Base-by-base conservation (phyloP, 2,113 vertebrate species). In the Elanoides forficatus region DNA sequence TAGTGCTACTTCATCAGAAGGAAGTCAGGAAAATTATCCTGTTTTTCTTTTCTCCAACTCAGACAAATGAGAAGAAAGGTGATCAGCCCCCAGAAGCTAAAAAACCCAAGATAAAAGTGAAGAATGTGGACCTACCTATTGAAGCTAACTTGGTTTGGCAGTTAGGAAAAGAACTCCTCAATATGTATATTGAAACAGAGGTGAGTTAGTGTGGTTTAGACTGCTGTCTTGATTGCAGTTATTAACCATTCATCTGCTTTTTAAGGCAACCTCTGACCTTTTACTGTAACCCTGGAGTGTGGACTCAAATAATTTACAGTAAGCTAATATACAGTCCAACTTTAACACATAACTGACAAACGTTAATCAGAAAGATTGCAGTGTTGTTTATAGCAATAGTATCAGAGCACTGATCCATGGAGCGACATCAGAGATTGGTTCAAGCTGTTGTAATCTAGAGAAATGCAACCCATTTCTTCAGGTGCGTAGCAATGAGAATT, bases 71-170 rank as follows among this genome's bases (percentile, higher is more conserved):
- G 95, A 98, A 98, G 96, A 98, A 98, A 95, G 95, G 97, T 81
- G 98, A 98, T 96, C 98, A 98, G 74, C 98, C 98, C 81, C 98
- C 98, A 83, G 98, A 98, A 97, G 98, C 98, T 81, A 99, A 99
- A 97, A 98, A 99, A 90, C 97, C 98, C 68, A 99, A 98, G 97
- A 98, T 98, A 95, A 99, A 98, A 95, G 98, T 98, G 91, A 98
- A 98, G 88, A 98, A 98, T 76, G 97, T 98, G 85, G 98, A 98
- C 48, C 94, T 98, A 32, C 98, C 98, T 50, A 92, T 99, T 68
- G 98, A 98, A 97, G 97, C 98, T 88, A 98, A 98, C 81, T 97
- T 98, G 94, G 98, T 98, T 56, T 98, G 98, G 98, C 98, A 99
- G 72, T 95, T 99, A 89, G 97, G 98, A 90, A 98, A 97, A 93